phyloP scores from a whole-genome alignment of 2,888 invertebrate genomes.

The Sarcophaga subvicina region DNA sequence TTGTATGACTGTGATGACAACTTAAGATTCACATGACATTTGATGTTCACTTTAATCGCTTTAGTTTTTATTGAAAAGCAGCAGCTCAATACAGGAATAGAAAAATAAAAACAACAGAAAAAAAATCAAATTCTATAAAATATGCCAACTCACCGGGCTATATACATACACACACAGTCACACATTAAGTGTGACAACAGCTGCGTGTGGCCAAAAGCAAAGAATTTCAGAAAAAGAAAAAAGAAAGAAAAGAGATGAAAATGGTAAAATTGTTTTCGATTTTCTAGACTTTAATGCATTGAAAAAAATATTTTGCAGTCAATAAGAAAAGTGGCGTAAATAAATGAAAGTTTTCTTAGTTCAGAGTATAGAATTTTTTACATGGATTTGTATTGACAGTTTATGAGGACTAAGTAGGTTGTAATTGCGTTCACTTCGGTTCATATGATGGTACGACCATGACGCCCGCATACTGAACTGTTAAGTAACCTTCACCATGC shows the following conservation, averaged over 20 bases:
- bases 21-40: constrained; percentile 65
- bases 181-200: constrained; percentile 40
- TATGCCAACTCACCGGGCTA: too few species aligned
- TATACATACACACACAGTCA: constrained; percentile 19
- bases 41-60: constrained; percentile 65
- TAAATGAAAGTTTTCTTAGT: too few species aligned
- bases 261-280: constrained; percentile 1
- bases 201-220: constrained; percentile 60
- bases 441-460: too few species aligned
- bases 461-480: too few species aligned
- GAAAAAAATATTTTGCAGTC: neutral
- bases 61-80: constrained; percentile 58
- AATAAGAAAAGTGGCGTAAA: too few species aligned
- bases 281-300: neutral
- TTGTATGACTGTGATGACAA: constrained; percentile 57
- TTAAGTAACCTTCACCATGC: too few species aligned
- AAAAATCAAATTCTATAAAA: neutral
- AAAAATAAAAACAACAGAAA: neutral
- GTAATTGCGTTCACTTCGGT: too few species aligned
- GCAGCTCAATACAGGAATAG: neutral
- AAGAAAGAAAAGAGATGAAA: constrained; percentile 10
- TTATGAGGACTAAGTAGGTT: too few species aligned
- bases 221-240: neutral
- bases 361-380: too few species aligned
- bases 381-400: too few species aligned